These are phyloP conservation scores for Bothrops jararaca DNA, from an alignment of 2,113 vertebrate species.

Conservation along the genomic window DNA sequence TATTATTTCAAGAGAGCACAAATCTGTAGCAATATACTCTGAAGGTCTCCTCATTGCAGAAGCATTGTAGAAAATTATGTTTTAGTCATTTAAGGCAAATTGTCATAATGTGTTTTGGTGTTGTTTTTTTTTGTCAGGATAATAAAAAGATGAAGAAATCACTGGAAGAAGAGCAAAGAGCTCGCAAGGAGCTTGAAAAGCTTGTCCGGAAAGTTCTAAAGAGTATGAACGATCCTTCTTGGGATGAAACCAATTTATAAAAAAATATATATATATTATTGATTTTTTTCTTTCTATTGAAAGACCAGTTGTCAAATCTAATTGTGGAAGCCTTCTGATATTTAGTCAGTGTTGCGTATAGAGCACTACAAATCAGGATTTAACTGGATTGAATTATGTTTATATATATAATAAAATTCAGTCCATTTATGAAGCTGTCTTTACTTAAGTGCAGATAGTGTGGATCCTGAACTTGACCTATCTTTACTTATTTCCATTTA, in stretches of 20 bases:
- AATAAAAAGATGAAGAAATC: conserved; percentile 97
- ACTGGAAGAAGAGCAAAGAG: conserved; percentile 92
- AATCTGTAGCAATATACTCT: neutral
- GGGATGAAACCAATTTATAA: conserved; percentile 98
- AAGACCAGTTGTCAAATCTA: conserved; percentile 61
- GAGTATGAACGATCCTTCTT: conserved; percentile 92
- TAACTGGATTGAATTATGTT: conserved; percentile 61
- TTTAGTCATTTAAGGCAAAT: neutral
- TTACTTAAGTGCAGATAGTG: conserved; percentile 40
- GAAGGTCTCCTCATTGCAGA: neutral
- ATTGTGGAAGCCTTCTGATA: conserved; percentile 54
- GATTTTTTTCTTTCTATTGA: conserved; percentile 44
- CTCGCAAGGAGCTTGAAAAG: conserved; percentile 91
- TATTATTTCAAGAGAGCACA: neutral
- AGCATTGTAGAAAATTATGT: neutral
- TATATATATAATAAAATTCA: conserved; percentile 47
- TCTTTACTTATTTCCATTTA: conserved; percentile 60
- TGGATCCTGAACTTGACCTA: conserved; percentile 51
- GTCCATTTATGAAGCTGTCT: conserved; percentile 58
- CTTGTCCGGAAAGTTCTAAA: conserved; percentile 90
- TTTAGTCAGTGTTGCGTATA: conserved; percentile 54
- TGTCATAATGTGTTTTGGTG: conserved; percentile 5
- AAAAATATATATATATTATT: neutral
- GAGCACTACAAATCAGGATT: conserved; percentile 64
- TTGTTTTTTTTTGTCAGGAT: conserved; percentile 74